Percentiles rank a stretch among this genome's conserved stretches.
Evolutionary conservation across 1,140 invertebrate genomes (phyloP).

Genomic region (Pemphigus obesinymphae): DNA sequence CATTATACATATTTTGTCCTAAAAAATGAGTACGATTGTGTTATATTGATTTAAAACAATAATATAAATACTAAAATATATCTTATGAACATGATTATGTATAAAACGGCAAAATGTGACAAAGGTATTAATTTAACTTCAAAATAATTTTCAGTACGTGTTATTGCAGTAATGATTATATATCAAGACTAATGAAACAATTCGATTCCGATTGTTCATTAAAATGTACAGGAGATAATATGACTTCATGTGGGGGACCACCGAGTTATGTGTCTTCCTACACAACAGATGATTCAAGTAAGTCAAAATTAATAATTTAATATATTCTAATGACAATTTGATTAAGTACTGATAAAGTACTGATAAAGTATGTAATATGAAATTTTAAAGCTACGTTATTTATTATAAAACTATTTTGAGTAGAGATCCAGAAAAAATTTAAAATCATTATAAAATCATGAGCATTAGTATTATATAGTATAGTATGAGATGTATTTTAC

Average conservation of each 20-base stretch:
- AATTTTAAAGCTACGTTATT: too few relatives aligned
- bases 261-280: constrained; percentile 22
- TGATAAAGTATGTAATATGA: too few relatives aligned
- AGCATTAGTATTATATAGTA: too few relatives aligned
- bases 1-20: background rate
- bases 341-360: too few relatives aligned
- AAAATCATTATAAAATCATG: too few relatives aligned
- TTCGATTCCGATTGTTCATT: background rate
- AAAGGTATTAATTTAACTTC: background rate
- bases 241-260: background rate
- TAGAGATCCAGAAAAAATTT: too few relatives aligned
- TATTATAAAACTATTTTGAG: too few relatives aligned
- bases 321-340: background rate
- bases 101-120: too few relatives aligned
- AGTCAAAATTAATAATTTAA: background rate
- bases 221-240: background rate
- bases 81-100: too few relatives aligned
- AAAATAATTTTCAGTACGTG: background rate
- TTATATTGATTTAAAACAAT: background rate
- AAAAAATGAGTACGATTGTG: background rate
- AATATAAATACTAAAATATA: too few relatives aligned
- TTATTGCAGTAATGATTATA: constrained; percentile 12
- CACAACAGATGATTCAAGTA: background rate
- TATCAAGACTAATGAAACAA: constrained; percentile 7
- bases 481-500: too few relatives aligned